Evolutionary conservation across 2,113 vertebrate genomes (phyloP).

Genomic region (Mus musculus): DNA sequence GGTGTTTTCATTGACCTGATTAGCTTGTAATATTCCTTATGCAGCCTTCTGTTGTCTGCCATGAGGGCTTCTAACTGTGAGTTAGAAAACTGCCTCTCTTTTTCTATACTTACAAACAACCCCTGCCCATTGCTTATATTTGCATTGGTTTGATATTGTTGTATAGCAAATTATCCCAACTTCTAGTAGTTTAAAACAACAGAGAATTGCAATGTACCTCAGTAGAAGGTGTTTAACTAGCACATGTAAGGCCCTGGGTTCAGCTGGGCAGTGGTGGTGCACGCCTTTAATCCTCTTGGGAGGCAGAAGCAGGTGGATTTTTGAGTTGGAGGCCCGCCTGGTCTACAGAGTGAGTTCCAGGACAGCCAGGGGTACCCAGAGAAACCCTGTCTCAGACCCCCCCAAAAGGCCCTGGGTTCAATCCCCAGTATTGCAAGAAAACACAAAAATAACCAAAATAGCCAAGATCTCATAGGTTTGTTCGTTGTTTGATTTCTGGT

Average conservation of each 20-base stretch:
- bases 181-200: slow-evolving; percentile 16
- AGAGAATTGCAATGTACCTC: neutral
- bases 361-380: too few relatives aligned
- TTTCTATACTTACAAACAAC: slow-evolving; percentile 38
- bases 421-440: neutral
- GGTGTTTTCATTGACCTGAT: slow-evolving; percentile 3
- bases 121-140: slow-evolving; percentile 6
- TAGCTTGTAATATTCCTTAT: slow-evolving; percentile 27
- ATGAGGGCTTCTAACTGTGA: neutral
- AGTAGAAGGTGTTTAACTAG: neutral
- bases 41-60: neutral
- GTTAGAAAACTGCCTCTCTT: slow-evolving; percentile 5
- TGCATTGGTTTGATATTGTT: slow-evolving; percentile 33
- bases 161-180: slow-evolving; percentile 21
- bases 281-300: too few relatives aligned
- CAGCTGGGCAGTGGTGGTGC: too few relatives aligned
- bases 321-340: too few relatives aligned
- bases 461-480: neutral
- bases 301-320: too few relatives aligned
- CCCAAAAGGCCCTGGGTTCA: neutral
- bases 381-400: too few relatives aligned
- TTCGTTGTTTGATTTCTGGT: neutral
- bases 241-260: neutral
- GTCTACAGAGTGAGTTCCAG: too few relatives aligned
- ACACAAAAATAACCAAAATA: neutral